Conservation (phyloP, 2,888 invertebrate species). For the Nomada ferruginata region DNA sequence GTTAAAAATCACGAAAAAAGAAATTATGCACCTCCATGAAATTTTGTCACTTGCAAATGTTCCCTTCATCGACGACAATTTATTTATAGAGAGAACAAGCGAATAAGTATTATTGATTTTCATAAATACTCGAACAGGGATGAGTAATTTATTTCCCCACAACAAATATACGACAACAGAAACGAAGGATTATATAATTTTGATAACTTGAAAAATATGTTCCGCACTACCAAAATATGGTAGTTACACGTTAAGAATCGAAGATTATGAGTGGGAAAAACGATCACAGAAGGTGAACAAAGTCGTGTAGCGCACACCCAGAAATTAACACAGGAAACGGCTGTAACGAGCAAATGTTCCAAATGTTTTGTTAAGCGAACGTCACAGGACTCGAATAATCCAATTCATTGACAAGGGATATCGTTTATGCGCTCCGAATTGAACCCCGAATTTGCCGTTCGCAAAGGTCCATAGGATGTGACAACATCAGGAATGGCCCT, state of each 20-base stretch:
- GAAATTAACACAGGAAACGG: not conserved
- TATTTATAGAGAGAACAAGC: not conserved
- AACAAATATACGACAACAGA: not conserved
- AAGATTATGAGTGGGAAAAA: too few species aligned
- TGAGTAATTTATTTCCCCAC: not conserved
- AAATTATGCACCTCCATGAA: not conserved
- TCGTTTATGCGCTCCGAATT: slow-evolving; percentile 26
- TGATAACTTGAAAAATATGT: too few species aligned
- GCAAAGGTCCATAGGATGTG: not conserved
- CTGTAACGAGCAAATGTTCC: not conserved
- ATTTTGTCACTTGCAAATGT: not conserved
- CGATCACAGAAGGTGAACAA: too few species aligned
- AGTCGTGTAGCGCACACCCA: too few species aligned
- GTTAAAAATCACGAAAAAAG: not conserved
- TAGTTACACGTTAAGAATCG: too few species aligned
- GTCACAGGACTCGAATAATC: not conserved
- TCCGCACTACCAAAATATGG: too few species aligned
- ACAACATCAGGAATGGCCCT: not conserved
- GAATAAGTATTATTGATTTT: not conserved
- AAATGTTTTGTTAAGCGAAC: slow-evolving; percentile 28
- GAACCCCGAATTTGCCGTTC: not conserved
- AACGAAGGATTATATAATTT: not conserved
- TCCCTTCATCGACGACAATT: not conserved
- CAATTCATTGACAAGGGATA: slow-evolving; percentile 12
- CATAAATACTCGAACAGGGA: not conserved